Evolutionary conservation across 2,113 vertebrate species (phyloP), one percentile per base, ranked within the genome.

Genomic region (Eonycteris spelaea): DNA sequence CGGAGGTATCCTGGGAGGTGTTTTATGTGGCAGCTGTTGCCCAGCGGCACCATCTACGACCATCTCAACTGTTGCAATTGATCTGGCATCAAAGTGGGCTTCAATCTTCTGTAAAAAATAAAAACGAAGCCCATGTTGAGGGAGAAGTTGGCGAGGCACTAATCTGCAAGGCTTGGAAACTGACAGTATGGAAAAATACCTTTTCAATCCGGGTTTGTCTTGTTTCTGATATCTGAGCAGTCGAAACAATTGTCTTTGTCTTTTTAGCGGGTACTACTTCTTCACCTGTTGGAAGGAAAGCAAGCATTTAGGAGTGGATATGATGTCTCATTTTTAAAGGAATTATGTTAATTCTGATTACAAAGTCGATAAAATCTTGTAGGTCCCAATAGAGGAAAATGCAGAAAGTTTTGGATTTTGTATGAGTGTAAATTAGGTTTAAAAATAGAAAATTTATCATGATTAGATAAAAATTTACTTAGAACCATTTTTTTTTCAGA

Each of bases 181-280:
- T 9, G 51, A 16, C 2, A 55, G 48, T 70, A 51, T 7, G 53
- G 40, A 94, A 97, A 98, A 96, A 68, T 98, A 99, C 99, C 99
- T 99, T 99, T 98, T 99, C 99, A 90, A 99, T 98, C 98, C 99
- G 98, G 91, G 99, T 98, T 99, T 99, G 98, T 97, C 98, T 99
- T 95, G 98, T 99, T 98, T 99, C 98, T 94, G 99, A 99, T 98
- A 99, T 99, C 98, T 99, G 99, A 98, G 99, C 99, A 98, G 99
- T 98, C 98, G 99, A 99, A 97, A 99, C 98, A 55, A 99, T 98
- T 40, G 99, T 99, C 98, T 99, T 99, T 92, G 99, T 99, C 98
- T 99, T 99, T 99, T 99, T 99, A 74, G 98, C 98, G 80, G 99
- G 99, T 55, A 99, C 99, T 88, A 99, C 99, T 98, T 99, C 99